phyloP scores from a whole-genome alignment of 2,113 vertebrate species.

The Plecturocebus donacophilus region DNA sequence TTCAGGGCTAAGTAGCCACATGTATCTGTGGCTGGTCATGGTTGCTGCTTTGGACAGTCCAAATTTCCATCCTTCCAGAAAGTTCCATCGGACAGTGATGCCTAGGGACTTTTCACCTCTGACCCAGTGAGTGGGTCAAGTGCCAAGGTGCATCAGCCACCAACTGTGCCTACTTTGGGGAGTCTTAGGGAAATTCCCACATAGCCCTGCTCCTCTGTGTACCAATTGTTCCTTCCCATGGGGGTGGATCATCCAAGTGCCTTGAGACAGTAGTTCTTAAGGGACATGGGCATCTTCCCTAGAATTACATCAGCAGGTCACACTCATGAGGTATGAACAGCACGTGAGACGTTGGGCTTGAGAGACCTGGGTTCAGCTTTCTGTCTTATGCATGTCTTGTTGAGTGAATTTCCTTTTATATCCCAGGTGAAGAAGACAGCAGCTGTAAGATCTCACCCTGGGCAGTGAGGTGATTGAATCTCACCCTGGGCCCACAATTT shows the following conservation, averaged over 20 bases:
- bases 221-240: background rate
- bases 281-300: background rate
- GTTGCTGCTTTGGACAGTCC: background rate
- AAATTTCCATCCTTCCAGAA: background rate
- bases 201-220: background rate
- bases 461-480: background rate
- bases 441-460: background rate
- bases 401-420: background rate
- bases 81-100: background rate
- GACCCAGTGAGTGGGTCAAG: background rate
- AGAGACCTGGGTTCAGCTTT: background rate
- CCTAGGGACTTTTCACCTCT: background rate
- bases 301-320: background rate
- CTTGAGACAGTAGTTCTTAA: background rate
- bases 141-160: background rate
- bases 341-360: background rate
- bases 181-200: background rate
- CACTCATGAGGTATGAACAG: background rate
- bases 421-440: background rate
- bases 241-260: background rate
- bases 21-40: background rate
- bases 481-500: background rate
- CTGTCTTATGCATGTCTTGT: background rate
- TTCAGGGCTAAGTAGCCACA: background rate
- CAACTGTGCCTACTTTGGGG: fast-evolving